These are phyloP conservation scores for Ochropleura leucogaster DNA, from an alignment of 2,888 invertebrate species.

Conservation along the genomic window DNA sequence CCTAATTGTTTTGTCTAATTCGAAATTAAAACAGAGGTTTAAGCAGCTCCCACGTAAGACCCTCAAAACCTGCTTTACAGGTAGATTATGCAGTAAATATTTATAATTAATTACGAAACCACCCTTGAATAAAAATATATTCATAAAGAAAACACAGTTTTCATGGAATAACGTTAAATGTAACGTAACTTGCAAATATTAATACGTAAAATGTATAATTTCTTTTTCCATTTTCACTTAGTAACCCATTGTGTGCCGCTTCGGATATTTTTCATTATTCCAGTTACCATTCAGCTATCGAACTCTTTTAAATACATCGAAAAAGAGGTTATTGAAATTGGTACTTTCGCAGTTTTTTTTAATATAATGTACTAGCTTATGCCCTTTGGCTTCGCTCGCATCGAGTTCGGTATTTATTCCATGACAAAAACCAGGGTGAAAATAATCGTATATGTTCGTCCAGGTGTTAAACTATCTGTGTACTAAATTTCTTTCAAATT, in stretches of 20 bases:
- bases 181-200: constrained; percentile 5
- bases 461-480: too few relatives aligned
- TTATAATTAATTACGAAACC: constrained; percentile 42
- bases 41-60: constrained; percentile 42
- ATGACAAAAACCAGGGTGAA: too few relatives aligned
- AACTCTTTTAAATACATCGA: constrained; percentile 1
- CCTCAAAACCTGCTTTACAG: constrained; percentile 43
- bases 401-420: too few relatives aligned
- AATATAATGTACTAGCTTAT: too few relatives aligned
- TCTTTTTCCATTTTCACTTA: constrained; percentile 9
- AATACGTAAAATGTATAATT: background rate
- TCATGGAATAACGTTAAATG: background rate
- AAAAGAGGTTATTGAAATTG: background rate
- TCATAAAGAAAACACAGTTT: background rate
- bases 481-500: too few relatives aligned
- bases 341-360: too few relatives aligned
- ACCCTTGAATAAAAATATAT: background rate
- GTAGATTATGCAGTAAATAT: constrained; percentile 51
- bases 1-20: constrained; percentile 67
- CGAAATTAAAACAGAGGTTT: constrained; percentile 61
- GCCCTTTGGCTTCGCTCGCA: too few relatives aligned
- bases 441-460: too few relatives aligned
- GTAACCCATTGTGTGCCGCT: background rate
- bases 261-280: background rate
- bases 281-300: background rate